Base-by-base conservation (phyloP, 1,140 invertebrate species). In the Galleria mellonella region DNA sequence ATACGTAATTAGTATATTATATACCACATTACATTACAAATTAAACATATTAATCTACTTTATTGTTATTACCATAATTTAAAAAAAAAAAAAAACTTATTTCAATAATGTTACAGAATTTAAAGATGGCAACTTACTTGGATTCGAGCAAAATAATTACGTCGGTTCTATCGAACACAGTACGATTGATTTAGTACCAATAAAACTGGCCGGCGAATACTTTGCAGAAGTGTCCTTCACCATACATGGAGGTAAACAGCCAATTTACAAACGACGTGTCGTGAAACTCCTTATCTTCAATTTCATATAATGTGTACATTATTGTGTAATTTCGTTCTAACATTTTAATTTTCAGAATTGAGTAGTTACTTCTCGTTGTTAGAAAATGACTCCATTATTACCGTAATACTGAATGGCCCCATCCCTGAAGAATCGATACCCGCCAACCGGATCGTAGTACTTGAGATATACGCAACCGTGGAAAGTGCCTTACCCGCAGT, bases 401-500 rank as follows among this genome's bases (percentile, higher is more conserved):
- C 17, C 0, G 43, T 67, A 7, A 11, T 11, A 13, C 32, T 56
- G 14, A 11, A 32, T n/a, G 15, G 10, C 4, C 12, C 47, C 1
- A 44, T 65, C 9, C 47, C 59, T 2, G 59, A 50, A 36, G 40
- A 60, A n/a, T 28, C 17, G 2, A 30, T 70, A 47, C 51, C 57
- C 9, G 4, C 44, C 6, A 61, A 53, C 32, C 32, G 57, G 14
- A 39, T 66, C 33, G 51, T 70, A 27, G 13, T 59, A 13, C 43
- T 70, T 5, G 57, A 62, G 29, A 13, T 70, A 33, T 50, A 47
- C 53, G 63, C 58, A 9, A 35, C 32, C 3, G 45, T 47, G 0
- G 32, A 45, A 23, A 14, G 55, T 12, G 28, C 55, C 0, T 11
- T 56, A n/a, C 15, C 63, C 3, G 55, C 55, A 12, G 43, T 45